These are phyloP conservation scores for Latrodectus elegans DNA, from an alignment of 2,888 invertebrate genomes.

Conservation along the genomic window DNA sequence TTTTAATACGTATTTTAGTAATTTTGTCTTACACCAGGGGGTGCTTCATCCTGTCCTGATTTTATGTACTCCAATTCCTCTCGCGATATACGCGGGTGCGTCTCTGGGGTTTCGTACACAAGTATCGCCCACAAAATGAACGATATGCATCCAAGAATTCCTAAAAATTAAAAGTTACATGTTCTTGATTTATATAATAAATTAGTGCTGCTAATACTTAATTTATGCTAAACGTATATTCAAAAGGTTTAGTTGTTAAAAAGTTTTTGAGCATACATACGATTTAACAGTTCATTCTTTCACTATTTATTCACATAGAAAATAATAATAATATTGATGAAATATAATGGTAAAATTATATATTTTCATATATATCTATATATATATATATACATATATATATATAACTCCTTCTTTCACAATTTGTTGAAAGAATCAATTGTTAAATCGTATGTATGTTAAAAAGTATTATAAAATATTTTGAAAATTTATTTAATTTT, in stretches of 20 bases:
- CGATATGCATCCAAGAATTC: slow-evolving; percentile 66
- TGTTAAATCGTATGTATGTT: background rate
- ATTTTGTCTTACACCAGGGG: background rate
- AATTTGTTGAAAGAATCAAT: background rate
- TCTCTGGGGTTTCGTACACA: slow-evolving; percentile 58
- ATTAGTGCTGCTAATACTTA: background rate
- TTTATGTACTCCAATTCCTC: slow-evolving; percentile 73
- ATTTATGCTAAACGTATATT: background rate
- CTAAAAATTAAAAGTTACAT: slow-evolving; percentile 12
- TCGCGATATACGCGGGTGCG: slow-evolving; percentile 61
- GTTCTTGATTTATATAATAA: background rate
- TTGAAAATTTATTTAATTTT: too few relatives aligned
- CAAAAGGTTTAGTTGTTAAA: too few relatives aligned
- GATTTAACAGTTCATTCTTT: background rate
- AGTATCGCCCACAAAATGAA: slow-evolving; percentile 62
- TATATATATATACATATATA: too few relatives aligned
- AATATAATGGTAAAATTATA: too few relatives aligned
- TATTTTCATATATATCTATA: too few relatives aligned
- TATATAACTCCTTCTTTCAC: too few relatives aligned
- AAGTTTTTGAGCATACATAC: too few relatives aligned
- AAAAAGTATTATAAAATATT: too few relatives aligned
- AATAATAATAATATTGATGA: too few relatives aligned
- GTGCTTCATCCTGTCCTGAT: slow-evolving; percentile 22
- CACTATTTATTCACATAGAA: too few relatives aligned
- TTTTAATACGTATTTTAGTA: background rate